Evolutionary conservation across 2,113 vertebrate species (phyloP), one percentile per base, ranked within the genome.

Genomic region (Gopherus evgoodei): DNA sequence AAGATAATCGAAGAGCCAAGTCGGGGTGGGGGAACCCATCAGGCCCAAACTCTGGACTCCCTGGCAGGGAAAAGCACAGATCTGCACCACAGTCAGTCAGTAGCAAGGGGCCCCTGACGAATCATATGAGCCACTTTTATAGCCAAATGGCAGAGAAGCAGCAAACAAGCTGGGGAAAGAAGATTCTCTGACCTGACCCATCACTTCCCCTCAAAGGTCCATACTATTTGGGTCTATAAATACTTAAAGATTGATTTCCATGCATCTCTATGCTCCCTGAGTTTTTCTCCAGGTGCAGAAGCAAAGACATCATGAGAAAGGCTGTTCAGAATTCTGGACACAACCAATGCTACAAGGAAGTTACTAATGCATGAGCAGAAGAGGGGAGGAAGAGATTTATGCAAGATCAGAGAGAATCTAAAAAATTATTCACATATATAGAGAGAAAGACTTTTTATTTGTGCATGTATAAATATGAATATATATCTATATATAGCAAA

Each of bases 321-420:
- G 53, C 56, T 91, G 76, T 57, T 96, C 90, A 92, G 87, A 75
- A 96, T 96, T 96, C 93, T 83, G 87, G 52, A 83, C 91, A 94
- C 81, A 90, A 89, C 10, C 78, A 79, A 83, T 59, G 53, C 59
- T 79, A 72, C n/a, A 86, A 2, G 3, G 54, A 90, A 82, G 29
- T 59, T 91, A 83, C 79, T 86, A 88, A 94, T 91, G 53, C 62
- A 78, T 0, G 1, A 93, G 22, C 0, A 0, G 24, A 95, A 84
- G 38, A 69, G 2, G 27, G n/a, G 88, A 76, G 83, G 93, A 93
- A 92, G 81, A 92, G n/a, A 81, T 29, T 8, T 87, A 59, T 11
- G 62, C 27, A 88, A 90, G 90, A 50, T 88, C 49, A 88, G 22
- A 96, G 27, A 89, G 11, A 93, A 93, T 83, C 50, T 59, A 85